These are phyloP conservation scores for Drepana arcuata DNA, from an alignment of 1,140 invertebrate species.

Conservation along the genomic window DNA sequence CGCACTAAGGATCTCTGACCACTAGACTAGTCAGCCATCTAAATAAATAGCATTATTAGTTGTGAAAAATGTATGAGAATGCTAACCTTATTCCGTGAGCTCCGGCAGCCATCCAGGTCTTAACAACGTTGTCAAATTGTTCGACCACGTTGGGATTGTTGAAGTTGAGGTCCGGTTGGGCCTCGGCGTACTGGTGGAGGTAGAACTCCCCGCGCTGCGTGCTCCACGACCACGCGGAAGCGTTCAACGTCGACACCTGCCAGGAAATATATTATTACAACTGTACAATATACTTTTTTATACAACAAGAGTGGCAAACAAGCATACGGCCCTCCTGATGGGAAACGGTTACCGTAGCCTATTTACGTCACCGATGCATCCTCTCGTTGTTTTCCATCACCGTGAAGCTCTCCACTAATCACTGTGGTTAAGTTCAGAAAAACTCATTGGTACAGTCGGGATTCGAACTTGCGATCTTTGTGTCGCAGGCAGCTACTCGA, in stretches of 20 bases:
- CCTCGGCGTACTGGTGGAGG: conserved; percentile 74
- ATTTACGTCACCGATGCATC: not conserved
- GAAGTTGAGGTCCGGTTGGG: conserved; percentile 79
- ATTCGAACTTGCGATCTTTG: too few relatives aligned
- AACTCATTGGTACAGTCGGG: conserved; percentile 89
- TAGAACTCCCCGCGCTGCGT: conserved; percentile 74
- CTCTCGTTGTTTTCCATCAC: too few relatives aligned
- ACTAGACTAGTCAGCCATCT: not conserved
- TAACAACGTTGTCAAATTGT: conserved; percentile 78
- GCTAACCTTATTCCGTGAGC: conserved; percentile 79
- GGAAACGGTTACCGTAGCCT: not conserved
- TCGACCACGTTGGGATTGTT: conserved; percentile 71
- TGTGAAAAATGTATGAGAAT: not conserved
- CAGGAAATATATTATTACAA: not conserved
- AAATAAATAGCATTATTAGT: not conserved
- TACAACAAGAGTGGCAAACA: not conserved
- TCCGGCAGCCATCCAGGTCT: conserved; percentile 79
- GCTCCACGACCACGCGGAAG: conserved; percentile 75
- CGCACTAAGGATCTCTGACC: too few relatives aligned
- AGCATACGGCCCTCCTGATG: not conserved
- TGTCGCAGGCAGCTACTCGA: too few relatives aligned
- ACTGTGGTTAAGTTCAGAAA: too few relatives aligned
- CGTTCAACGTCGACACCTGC: conserved; percentile 40
- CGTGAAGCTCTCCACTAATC: too few relatives aligned
- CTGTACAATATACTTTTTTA: not conserved